Base-by-base conservation (phyloP, 2,113 vertebrate species). In the Oncorhynchus gorbuscha region DNA sequence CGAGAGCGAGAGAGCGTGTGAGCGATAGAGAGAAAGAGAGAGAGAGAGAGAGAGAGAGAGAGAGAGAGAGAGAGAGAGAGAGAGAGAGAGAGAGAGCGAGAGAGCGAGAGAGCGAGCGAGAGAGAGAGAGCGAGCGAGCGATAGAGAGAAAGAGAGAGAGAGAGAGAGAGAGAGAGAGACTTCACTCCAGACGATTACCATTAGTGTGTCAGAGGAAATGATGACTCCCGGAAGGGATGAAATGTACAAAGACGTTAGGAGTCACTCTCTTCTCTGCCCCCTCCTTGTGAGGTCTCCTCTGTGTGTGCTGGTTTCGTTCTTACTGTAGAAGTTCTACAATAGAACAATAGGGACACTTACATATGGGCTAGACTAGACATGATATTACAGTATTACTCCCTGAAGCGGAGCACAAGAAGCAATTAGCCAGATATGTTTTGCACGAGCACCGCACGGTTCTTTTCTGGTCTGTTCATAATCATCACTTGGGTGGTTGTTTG, bases 181-280 rank as follows among this genome's bases (percentile, higher is more conserved):
- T 20, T 61, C 58, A 5, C 3, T 20, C 59, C 59, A 62, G 59
- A 62, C n/a, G 59, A 62, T 62, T 55, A 55, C 51, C 7, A 62
- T 62, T 62, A 62, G n/a, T 62, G n/a, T 62, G n/a, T 62, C 59
- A 62, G 59, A 62, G n/a, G n/a, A 62, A 62, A 24, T n/a, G 59
- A 62, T 22, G n/a, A n/a, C 18, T 62, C 59, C 59, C 59, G 24
- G 59, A 24, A 62, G 8, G 59, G 20, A n/a, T 20, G n/a, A n/a
- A 62, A 22, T 6, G 59, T 61, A 61, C 5, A 22, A 61, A 61
- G 59, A 61, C 7, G 8, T 61, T 20, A 58, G 18, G 59, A 61
- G 58, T 61, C 59, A 61, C 22, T 8, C 59, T 22, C 18, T 22
- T 7, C 7, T 62, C n/a, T n/a, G 59, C 8, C n/a, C 16, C 7